Percentiles rank a stretch among this genome's conserved stretches.
Conservation (phyloP, 2,888 invertebrate genomes). For the Drosophila birchii region DNA sequence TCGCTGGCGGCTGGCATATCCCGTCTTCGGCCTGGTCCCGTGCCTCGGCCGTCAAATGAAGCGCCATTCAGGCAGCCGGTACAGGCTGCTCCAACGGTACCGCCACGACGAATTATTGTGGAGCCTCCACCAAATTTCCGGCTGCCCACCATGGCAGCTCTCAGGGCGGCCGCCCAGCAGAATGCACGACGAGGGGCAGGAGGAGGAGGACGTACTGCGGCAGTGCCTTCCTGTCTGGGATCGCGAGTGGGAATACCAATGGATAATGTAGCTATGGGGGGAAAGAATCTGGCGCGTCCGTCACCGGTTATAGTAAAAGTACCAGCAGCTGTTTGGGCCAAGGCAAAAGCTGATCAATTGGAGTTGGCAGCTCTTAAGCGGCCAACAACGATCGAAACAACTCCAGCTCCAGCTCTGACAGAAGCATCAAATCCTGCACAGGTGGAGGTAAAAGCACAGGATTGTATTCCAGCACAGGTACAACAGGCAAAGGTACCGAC, state of each 20-base stretch:
- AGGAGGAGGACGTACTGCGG: too few relatives aligned
- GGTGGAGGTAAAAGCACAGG: too few relatives aligned
- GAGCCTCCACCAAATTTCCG: slow-evolving; percentile 5
- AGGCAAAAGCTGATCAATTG: background rate
- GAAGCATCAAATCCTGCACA: too few relatives aligned
- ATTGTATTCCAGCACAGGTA: too few relatives aligned
- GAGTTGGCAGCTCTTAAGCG: background rate
- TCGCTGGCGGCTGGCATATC: background rate
- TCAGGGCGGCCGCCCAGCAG: background rate
- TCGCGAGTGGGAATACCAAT: background rate
- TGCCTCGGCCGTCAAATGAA: background rate
- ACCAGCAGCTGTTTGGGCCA: background rate
- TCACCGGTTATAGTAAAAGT: background rate
- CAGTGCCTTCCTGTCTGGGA: background rate
- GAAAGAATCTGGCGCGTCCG: background rate
- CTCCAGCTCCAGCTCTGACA: too few relatives aligned
- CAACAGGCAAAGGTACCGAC: too few relatives aligned
- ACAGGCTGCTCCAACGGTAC: background rate
- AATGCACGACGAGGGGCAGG: background rate
- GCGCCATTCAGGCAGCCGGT: background rate
- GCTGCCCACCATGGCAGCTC: slow-evolving; percentile 7
- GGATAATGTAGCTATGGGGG: background rate
- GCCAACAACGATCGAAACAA: too few relatives aligned
- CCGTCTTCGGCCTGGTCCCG: background rate
- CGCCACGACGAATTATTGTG: background rate